A percentile compares a stretch with the other conserved stretches of the same genome.
Evolutionary conservation across 2,797 vertebrate species (phyloP).

Genomic region (Myoxocephalus aenaeus): DNA sequence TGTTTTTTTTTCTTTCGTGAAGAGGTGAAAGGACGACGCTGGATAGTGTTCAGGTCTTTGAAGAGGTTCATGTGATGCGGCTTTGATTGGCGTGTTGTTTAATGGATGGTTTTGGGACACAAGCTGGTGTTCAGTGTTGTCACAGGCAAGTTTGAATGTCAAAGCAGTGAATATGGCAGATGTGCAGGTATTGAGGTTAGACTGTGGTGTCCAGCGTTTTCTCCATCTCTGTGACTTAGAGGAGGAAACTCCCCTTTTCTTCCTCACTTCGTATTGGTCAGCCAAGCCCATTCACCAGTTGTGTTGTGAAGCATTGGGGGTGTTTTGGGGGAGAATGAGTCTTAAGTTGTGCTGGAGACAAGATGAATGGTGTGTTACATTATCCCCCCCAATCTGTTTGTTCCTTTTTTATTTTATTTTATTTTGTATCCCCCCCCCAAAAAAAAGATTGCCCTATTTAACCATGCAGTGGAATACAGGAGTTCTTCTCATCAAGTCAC

Average conservation of each 20-base stretch:
- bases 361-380: constrained; percentile 7
- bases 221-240: constrained; percentile 2
- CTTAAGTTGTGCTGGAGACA: not conserved
- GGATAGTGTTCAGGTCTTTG: not conserved
- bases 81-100: not conserved
- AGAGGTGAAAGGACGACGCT: not conserved
- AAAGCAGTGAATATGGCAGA: not conserved
- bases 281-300: constrained; percentile 54
- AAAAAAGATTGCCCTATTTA: not conserved
- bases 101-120: constrained; percentile 5
- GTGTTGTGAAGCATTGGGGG: constrained; percentile 1
- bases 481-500: not conserved
- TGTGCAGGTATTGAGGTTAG: not conserved
- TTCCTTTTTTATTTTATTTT: not conserved
- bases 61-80: constrained; percentile 5
- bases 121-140: not conserved
- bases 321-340: constrained; percentile 31
- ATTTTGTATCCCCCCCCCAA: too few species aligned
- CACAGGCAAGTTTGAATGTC: not conserved
- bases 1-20: constrained; percentile 11
- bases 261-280: constrained; percentile 57
- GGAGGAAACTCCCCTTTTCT: constrained; percentile 37
- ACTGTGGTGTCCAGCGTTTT: constrained; percentile 25
- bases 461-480: not conserved
- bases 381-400: not conserved